A percentile compares a stretch with the other conserved stretches of the same genome.
Conservation (phyloP, 2,113 vertebrate genomes). For the Trematocara unimaculatum region DNA sequence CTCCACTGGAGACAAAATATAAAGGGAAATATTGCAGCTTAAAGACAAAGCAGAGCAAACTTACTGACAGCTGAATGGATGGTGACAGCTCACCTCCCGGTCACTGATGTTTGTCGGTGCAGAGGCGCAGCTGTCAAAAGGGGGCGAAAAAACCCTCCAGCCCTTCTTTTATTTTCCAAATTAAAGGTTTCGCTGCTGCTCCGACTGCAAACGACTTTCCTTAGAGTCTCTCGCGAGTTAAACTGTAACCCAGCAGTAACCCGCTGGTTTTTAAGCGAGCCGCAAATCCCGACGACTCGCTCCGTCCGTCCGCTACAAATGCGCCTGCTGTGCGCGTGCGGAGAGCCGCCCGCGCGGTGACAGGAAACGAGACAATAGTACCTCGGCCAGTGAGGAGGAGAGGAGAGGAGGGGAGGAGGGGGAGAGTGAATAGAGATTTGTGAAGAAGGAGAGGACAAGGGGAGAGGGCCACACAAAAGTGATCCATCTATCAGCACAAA, state of each 20-base stretch:
- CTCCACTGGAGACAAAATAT: not conserved
- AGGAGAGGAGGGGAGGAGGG: not conserved
- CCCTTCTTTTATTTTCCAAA: not conserved
- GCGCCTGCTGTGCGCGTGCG: not conserved
- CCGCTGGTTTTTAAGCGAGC: not conserved
- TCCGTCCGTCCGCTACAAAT: not conserved
- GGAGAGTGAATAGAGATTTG: not conserved
- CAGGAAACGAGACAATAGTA: constrained; percentile 70
- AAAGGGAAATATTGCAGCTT: not conserved
- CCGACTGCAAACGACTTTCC: not conserved
- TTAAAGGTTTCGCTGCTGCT: not conserved
- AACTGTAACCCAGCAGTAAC: not conserved
- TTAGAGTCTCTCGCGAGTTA: not conserved
- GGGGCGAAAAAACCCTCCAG: not conserved
- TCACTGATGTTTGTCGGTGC: constrained; percentile 23
- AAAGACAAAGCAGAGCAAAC: not conserved
- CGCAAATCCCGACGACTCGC: not conserved
- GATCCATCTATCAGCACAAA: not conserved
- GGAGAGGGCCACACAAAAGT: not conserved
- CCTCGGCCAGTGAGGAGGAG: constrained; percentile 10
- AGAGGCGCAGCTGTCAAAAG: constrained; percentile 44
- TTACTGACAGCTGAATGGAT: constrained; percentile 31
- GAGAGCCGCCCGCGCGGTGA: constrained; percentile 3
- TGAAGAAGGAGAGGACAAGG: not conserved
- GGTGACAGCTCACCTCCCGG: constrained; percentile 53